Evolutionary conservation across 2,113 vertebrate species (phyloP).

Genomic region (Colius striatus): DNA sequence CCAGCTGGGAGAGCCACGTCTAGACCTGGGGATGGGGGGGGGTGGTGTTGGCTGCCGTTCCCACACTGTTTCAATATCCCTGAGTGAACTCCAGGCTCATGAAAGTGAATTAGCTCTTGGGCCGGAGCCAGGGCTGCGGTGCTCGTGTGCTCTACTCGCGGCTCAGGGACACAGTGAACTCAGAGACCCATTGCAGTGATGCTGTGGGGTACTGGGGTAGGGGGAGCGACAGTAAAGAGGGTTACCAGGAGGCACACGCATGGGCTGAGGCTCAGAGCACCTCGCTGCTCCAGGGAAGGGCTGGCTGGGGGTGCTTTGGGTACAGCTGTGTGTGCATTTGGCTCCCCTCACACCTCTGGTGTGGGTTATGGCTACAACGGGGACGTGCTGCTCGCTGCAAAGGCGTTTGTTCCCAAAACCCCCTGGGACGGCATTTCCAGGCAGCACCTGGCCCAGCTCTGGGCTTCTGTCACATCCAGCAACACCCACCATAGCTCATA

Average conservation of each 20-base stretch:
- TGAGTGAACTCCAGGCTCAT: background rate
- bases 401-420: background rate
- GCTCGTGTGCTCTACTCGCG: background rate
- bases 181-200: accelerated
- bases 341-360: accelerated
- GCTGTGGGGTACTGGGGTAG: accelerated
- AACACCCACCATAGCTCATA: accelerated
- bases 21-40: background rate
- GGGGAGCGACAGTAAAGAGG: accelerated
- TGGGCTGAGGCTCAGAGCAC: accelerated
- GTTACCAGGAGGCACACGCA: accelerated
- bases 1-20: background rate
- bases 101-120: background rate
- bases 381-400: accelerated
- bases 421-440: background rate
- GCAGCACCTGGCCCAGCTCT: background rate
- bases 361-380: accelerated
- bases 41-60: background rate
- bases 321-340: accelerated
- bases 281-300: accelerated
- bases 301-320: accelerated
- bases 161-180: accelerated
- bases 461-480: background rate
- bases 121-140: background rate
- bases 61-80: background rate